Evolutionary conservation across 2,113 vertebrate species (phyloP).

Genomic region (Puffinus mauretanicus): DNA sequence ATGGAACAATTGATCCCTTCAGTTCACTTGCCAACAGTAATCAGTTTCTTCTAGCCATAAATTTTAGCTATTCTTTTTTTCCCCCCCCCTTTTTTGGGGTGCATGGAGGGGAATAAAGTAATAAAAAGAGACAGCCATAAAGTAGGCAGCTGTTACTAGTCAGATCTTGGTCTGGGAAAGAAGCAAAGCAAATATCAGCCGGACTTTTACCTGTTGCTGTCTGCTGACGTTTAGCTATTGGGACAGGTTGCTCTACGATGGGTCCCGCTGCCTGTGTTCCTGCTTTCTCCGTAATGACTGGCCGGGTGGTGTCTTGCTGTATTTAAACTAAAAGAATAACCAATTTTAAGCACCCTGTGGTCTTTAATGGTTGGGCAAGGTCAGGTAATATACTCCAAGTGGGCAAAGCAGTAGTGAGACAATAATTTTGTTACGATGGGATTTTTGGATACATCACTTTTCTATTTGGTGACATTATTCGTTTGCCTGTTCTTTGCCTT

Average conservation of each 20-base stretch:
- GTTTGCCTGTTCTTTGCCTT: not conserved
- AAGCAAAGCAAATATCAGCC: not conserved
- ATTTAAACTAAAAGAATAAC: not conserved
- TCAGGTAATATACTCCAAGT: not conserved
- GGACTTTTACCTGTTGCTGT: conserved; percentile 45
- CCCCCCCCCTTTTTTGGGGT: fast-evolving
- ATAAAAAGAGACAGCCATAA: conserved; percentile 66
- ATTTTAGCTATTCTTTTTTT: conserved; percentile 69
- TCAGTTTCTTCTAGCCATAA: conserved; percentile 74
- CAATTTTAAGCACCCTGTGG: not conserved
- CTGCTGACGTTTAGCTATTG: not conserved
- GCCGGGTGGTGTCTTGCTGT: not conserved
- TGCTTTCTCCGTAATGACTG: not conserved
- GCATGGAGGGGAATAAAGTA: conserved; percentile 58
- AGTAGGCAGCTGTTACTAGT: conserved; percentile 68
- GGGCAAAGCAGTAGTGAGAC: not conserved
- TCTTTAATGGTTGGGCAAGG: not conserved
- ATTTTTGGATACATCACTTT: not conserved
- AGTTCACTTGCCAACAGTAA: conserved; percentile 74
- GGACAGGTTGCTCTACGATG: not conserved
- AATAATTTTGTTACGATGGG: not conserved
- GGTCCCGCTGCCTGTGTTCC: not conserved
- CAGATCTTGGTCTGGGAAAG: conserved; percentile 41
- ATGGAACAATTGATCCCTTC: conserved; percentile 81
- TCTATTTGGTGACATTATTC: not conserved